phyloP scores from a whole-genome alignment of 2,888 invertebrate species.

The Hermodice carunculata region DNA sequence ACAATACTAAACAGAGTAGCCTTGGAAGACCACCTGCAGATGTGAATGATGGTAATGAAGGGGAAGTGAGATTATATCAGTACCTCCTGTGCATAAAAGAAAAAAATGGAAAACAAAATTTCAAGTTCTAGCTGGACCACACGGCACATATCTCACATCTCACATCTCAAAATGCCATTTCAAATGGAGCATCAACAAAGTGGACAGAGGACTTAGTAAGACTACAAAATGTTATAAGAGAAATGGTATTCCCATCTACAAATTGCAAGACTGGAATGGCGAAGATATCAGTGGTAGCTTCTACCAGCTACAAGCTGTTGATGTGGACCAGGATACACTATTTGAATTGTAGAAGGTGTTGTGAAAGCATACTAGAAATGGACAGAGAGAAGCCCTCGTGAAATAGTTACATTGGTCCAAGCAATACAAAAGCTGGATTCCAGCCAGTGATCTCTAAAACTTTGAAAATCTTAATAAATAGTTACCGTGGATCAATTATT shows the following conservation, averaged over 20 bases:
- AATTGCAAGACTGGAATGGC: neutral
- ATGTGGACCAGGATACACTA: neutral
- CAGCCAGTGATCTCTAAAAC: too few relatives aligned
- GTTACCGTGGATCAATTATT: too few relatives aligned
- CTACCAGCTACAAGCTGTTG: slow-evolving; percentile 2
- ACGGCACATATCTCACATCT: neutral
- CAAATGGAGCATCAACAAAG: neutral
- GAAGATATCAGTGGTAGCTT: slow-evolving; percentile 12
- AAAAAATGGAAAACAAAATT: neutral
- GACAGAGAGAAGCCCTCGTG: neutral
- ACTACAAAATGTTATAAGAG: neutral
- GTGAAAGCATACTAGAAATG: neutral
- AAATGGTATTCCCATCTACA: neutral
- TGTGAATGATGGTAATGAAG: neutral
- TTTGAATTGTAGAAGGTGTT: neutral
- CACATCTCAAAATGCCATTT: neutral
- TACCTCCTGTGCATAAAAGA: neutral
- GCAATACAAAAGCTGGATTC: slow-evolving; percentile 9
- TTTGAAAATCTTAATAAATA: too few relatives aligned
- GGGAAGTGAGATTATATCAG: neutral
- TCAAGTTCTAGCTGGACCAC: slow-evolving; percentile 1
- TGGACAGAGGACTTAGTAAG: slow-evolving; percentile 3
- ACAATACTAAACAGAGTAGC: too few relatives aligned
- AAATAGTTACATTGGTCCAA: neutral
- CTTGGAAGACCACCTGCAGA: neutral